phyloP scores from a whole-genome alignment of 64 coral and sea anemone species.

The Montipora efflorescens region DNA sequence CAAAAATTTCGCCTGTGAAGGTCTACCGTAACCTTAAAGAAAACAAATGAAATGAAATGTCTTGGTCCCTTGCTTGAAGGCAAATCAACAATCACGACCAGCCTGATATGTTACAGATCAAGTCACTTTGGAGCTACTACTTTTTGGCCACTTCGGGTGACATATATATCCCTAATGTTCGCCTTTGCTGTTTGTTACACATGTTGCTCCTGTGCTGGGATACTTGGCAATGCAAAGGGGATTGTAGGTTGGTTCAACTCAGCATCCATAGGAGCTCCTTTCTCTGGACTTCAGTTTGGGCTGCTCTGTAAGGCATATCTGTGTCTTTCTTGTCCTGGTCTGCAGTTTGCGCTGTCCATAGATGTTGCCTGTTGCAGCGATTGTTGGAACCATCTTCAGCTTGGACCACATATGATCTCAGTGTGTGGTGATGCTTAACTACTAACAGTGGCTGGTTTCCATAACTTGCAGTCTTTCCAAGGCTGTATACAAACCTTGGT shows the following conservation, averaged over 20 bases:
- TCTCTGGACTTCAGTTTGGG: background rate
- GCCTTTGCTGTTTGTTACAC: background rate
- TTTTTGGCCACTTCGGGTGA: background rate
- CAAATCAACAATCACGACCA: no score
- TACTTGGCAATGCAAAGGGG: no score
- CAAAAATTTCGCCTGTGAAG: no score
- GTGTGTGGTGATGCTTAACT: slow-evolving; percentile 11
- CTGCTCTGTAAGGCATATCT: background rate
- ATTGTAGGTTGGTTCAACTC: no score
- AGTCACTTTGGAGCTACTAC: background rate
- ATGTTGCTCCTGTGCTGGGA: background rate
- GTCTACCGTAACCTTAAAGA: no score
- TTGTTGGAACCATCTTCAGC: slow-evolving; percentile 6
- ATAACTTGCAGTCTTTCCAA: no score
- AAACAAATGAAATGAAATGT: no score
- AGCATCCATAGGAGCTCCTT: background rate
- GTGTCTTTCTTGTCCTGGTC: background rate
- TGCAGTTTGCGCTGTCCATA: background rate
- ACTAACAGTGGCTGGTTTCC: no score
- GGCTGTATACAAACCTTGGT: no score
- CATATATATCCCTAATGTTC: background rate
- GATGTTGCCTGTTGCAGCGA: slow-evolving; percentile 20
- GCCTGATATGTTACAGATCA: background rate
- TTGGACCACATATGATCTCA: slow-evolving; percentile 38
- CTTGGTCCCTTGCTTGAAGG: no score